Evolutionary conservation across 1,140 invertebrate genomes (phyloP), one percentile per base, ranked within the genome.

Genomic region (Archegozetes longisetosus): DNA sequence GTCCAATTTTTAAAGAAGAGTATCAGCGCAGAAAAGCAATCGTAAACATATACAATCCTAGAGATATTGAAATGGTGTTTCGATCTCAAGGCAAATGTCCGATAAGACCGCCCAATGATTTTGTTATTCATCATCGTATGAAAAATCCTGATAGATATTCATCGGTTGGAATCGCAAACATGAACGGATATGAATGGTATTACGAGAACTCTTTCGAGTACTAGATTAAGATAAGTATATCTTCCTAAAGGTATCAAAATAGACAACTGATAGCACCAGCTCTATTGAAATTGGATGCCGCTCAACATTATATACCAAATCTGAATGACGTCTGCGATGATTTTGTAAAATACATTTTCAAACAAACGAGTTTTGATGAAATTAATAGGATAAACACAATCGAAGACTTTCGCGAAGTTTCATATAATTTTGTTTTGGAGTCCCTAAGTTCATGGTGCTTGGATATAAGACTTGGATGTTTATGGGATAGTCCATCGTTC

Each of bases 361-460:
- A 28, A 25, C 28, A 6, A 13, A n/a, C 26, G 54, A 46, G 23
- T 58, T 28, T n/a, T 25, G 4, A 24, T 51, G 3, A 52, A 53
- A 14, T 27, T 54, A 14, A 4, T 55, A 6, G 52, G 68, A 0
- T 53, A 62, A 17, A 32, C 68, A 47, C 20, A 67, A 2, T 59
- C 63, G 51, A 56, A 27, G 22, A 22, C 20, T 40, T 40, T 17
- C 6, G 32, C 32, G 32, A 40, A 40, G 17, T 40, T 40, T 9
- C 32, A 6, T 40, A 40, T 40, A 40, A 40, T 6, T 40, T 40
- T 40, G 32, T 40, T 9, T 40, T 40, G 32, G 46, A 55, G 27
- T 17, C 62, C 12, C 12, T 91, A 28, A 86, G 90, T 78, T 88
- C 84, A 71, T 87, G 90, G 51, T 86, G 84, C 9, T 75, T 84